Evolutionary conservation across 2,113 vertebrate genomes (phyloP), one percentile per base, ranked within the genome.

Genomic region (Scophthalmus maximus): DNA sequence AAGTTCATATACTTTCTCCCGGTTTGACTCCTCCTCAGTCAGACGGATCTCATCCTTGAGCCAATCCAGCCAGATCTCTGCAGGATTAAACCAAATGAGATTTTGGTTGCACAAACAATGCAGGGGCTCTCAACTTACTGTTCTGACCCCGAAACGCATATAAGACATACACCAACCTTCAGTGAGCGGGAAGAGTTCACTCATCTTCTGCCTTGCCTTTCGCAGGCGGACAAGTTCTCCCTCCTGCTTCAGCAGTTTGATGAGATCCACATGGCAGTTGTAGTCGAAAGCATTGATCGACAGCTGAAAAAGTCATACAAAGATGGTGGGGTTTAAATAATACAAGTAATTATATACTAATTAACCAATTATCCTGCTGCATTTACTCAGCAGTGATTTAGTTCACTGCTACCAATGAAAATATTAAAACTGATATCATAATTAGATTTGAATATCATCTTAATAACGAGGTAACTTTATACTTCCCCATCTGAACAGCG

Each of bases 61-160:
- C 97, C 98, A 99, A 76, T 98, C 96, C 69, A 99, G 82, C 98
- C 98, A 99, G 47, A 99, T 96, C 79, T 98, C 98, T 99, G 87
- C 29, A 68, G 22, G 36, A 46, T 49, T 68, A 20, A 64, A 68
- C 8, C 59, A 60, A 59, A 70, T 5, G 6, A 14, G 6, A 4
- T 65, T 47, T 79, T 14, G 79, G 36, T 5, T 40, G 23, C 9
- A n/a, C 5, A 77, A 55, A 69, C n/a, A 32, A 46, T 2, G 3
- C 18, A 53, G 8, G 55, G 29, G 26, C 25, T 17, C 5, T 26
- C 20, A 22, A 40, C 0, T 30, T 25, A 36, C 57, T 30, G 1
- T 9, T 58, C 18, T n/a, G 29, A 29, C 25, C 6, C 34, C 7
- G 2, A 27, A 25, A 30, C 63, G 7, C 2, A 1, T 17, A 12